These are phyloP conservation scores for Mystacornis crossleyi DNA, from an alignment of 2,113 vertebrate species.

Conservation along the genomic window DNA sequence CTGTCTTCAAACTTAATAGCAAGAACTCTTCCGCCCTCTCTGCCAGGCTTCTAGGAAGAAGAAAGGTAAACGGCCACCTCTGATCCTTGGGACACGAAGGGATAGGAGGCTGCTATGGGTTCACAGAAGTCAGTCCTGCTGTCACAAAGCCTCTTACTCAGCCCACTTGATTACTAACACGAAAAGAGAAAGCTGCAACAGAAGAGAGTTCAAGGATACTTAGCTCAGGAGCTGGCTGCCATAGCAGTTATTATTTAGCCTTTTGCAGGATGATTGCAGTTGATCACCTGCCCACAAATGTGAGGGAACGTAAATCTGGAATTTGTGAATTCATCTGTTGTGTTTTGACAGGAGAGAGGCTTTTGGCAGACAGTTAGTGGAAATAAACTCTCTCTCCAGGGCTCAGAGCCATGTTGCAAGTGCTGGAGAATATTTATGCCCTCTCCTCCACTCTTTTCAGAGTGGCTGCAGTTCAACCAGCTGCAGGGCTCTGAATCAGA, in stretches of 20 bases:
- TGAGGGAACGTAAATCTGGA: slow-evolving; percentile 1
- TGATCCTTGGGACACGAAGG: neutral
- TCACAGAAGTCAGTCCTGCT: neutral
- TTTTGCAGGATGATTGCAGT: neutral
- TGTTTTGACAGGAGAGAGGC: slow-evolving; percentile 28
- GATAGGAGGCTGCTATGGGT: neutral
- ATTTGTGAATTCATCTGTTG: slow-evolving; percentile 22
- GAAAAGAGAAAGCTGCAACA: neutral
- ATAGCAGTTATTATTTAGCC: neutral
- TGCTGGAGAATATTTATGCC: neutral
- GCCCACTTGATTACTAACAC: neutral
- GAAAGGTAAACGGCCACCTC: neutral
- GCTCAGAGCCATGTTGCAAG: slow-evolving; percentile 30
- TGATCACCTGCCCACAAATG: slow-evolving; percentile 36
- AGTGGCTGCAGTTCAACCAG: neutral
- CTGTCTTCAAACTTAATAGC: neutral
- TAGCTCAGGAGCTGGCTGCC: neutral
- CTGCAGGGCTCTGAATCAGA: neutral
- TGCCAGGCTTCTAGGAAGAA: neutral
- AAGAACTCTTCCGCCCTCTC: neutral
- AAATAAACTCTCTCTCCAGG: slow-evolving; percentile 31
- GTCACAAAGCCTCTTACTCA: neutral
- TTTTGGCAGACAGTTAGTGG: slow-evolving; percentile 29
- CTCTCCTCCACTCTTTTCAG: neutral
- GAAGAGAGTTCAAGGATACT: neutral